Percentiles rank a stretch among this genome's conserved stretches.
These are phyloP conservation scores for Microcebus lehilahytsara DNA, from an alignment of 2,113 vertebrate species.

Conservation along the genomic window DNA sequence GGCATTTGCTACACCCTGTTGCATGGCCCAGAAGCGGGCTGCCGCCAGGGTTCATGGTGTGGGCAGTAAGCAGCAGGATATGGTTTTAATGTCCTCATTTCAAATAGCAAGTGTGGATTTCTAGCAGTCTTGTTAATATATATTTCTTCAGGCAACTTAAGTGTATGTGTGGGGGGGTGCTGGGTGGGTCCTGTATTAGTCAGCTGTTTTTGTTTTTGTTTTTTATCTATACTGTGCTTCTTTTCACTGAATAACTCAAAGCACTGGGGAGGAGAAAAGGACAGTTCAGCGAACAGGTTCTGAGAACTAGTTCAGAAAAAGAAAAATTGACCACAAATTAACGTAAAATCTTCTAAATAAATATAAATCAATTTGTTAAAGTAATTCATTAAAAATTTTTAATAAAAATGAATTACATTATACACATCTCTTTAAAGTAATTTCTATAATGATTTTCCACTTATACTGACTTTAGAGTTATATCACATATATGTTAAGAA, in stretches of 20 bases:
- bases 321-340: background rate
- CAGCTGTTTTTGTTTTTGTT: background rate
- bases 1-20: background rate
- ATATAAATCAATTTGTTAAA: background rate
- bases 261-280: background rate
- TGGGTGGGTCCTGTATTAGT: background rate
- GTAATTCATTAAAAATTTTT: background rate
- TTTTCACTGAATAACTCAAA: background rate
- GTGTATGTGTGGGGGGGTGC: background rate
- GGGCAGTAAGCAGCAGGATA: background rate
- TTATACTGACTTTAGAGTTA: conserved; percentile 18
- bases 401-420: background rate
- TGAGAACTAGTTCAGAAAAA: background rate
- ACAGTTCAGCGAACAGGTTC: background rate
- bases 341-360: background rate
- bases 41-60: background rate
- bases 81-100: background rate
- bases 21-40: background rate
- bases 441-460: background rate
- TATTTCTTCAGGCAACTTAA: background rate
- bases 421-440: background rate
- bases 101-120: background rate
- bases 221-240: background rate
- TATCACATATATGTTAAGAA: background rate
- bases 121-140: background rate